phyloP scores from a whole-genome alignment of 2,797 vertebrate genomes.

The Sandelia bainsii region DNA sequence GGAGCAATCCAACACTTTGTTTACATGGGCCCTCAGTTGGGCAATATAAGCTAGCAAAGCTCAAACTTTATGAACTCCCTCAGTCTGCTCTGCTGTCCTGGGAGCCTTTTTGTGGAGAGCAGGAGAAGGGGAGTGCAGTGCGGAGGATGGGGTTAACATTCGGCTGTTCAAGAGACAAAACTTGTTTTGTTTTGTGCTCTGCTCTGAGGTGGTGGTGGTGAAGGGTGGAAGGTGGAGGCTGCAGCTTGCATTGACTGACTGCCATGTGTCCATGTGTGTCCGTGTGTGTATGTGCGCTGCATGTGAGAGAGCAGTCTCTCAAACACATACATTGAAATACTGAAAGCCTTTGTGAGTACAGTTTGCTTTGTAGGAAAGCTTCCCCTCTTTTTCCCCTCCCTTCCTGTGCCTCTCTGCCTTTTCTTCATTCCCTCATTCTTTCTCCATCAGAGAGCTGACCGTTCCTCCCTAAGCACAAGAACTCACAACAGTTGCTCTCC shows the following conservation, averaged over 20 bases:
- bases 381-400: slow-evolving; percentile 21
- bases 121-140: slow-evolving; percentile 41
- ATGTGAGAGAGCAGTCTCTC: slow-evolving; percentile 50
- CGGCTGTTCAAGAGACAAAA: slow-evolving; percentile 78
- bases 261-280: slow-evolving; percentile 48
- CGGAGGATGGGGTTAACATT: slow-evolving; percentile 78
- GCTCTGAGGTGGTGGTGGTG: slow-evolving; percentile 31
- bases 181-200: slow-evolving; percentile 79
- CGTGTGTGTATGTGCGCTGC: slow-evolving; percentile 24
- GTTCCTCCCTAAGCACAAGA: slow-evolving; percentile 52
- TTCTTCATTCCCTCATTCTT: slow-evolving; percentile 55
- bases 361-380: slow-evolving; percentile 33
- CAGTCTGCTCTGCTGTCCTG: slow-evolving; percentile 53
- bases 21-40: slow-evolving; percentile 67
- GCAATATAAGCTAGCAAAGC: slow-evolving; percentile 63
- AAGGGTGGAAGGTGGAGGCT: slow-evolving; percentile 20
- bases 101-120: slow-evolving; percentile 57
- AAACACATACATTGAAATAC: slow-evolving; percentile 34
- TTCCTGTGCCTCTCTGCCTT: slow-evolving; percentile 56
- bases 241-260: slow-evolving; percentile 47
- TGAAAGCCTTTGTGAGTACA: slow-evolving; percentile 35
- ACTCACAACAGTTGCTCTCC: slow-evolving; percentile 62
- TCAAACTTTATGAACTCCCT: slow-evolving; percentile 62
- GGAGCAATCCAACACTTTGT: slow-evolving; percentile 59
- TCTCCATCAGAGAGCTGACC: slow-evolving; percentile 50